Evolutionary conservation across 2,888 invertebrate genomes (phyloP).

Genomic region (Saturnia pavonia): DNA sequence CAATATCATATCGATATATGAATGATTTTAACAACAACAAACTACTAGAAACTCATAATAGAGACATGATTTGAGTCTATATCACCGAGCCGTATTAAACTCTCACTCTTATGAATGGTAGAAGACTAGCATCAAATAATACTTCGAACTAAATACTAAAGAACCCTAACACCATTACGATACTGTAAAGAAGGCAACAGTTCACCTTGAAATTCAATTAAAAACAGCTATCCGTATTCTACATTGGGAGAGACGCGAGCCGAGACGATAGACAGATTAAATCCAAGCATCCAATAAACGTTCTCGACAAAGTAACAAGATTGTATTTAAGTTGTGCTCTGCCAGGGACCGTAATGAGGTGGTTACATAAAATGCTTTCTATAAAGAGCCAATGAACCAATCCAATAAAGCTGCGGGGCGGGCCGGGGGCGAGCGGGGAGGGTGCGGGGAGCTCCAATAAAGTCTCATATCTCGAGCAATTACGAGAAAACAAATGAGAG

Average conservation of each 20-base stretch:
- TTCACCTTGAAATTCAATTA: not conserved
- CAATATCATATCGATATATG: too few relatives aligned
- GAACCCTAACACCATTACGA: not conserved
- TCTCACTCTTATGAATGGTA: not conserved
- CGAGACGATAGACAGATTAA: slow-evolving; percentile 11
- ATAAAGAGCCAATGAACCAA: slow-evolving; percentile 64
- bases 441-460: slow-evolving; percentile 48
- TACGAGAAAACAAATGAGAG: slow-evolving; percentile 78
- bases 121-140: not conserved
- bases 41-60: too few relatives aligned
- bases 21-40: too few relatives aligned
- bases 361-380: slow-evolving; percentile 61
- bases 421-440: slow-evolving; percentile 32
- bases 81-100: not conserved
- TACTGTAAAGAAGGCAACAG: not conserved
- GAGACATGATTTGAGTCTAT: not conserved
- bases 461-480: slow-evolving; percentile 76
- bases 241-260: not conserved
- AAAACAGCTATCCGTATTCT: not conserved
- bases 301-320: slow-evolving; percentile 5
- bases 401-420: slow-evolving; percentile 62
- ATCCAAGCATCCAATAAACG: slow-evolving; percentile 9
- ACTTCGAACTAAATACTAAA: not conserved
- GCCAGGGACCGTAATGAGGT: slow-evolving; percentile 47
- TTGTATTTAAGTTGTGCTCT: slow-evolving; percentile 10